A percentile compares a stretch with the other conserved stretches of the same genome.
phyloP scores from a whole-genome alignment of 2,888 invertebrate genomes.

The Agrotis segetum region DNA sequence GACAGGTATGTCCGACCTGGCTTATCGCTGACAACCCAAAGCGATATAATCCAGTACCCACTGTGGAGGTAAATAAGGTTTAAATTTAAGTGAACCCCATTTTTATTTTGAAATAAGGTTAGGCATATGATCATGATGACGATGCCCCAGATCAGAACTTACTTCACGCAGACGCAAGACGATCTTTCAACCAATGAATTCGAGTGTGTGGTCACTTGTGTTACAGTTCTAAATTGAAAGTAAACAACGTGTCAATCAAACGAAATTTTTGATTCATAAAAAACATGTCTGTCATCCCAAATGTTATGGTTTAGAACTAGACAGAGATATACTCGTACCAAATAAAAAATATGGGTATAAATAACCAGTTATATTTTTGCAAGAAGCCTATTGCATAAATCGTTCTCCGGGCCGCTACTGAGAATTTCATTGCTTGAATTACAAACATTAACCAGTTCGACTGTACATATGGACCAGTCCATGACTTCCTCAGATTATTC shows the following conservation, averaged over 20 bases:
- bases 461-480: background rate
- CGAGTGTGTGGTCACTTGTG: too few relatives aligned
- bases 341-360: too few relatives aligned
- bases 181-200: too few relatives aligned
- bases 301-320: background rate
- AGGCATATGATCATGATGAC: too few relatives aligned
- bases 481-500: constrained; percentile 19
- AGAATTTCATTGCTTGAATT: background rate
- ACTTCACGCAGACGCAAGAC: too few relatives aligned
- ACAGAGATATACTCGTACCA: background rate
- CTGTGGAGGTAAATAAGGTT: too few relatives aligned
- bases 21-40: too few relatives aligned
- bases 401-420: background rate
- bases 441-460: background rate
- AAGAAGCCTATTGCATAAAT: background rate
- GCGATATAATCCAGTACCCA: too few relatives aligned
- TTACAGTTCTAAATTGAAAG: background rate
- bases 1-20: background rate
- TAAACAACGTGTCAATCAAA: background rate
- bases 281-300: background rate
- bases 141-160: too few relatives aligned
- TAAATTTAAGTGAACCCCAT: too few relatives aligned
- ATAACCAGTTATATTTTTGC: background rate
- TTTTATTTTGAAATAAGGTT: too few relatives aligned
- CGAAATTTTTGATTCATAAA: background rate